A percentile compares a stretch with the other conserved stretches of the same genome.
Evolutionary conservation across 2,888 invertebrate species (phyloP).

Genomic region (Polymixis lichenea): DNA sequence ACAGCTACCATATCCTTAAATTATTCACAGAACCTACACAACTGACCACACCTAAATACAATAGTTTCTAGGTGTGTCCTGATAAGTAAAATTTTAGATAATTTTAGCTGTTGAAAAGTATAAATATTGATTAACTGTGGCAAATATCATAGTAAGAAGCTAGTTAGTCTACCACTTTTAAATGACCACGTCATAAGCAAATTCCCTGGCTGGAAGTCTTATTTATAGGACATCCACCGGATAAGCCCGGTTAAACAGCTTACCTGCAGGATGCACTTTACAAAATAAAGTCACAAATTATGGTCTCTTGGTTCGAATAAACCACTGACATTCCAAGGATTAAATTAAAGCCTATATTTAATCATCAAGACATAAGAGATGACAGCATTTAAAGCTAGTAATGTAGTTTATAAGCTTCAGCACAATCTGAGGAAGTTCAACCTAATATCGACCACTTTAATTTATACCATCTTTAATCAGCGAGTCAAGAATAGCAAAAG

Average conservation of each 20-base stretch:
- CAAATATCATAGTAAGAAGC: neutral
- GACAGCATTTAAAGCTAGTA: neutral
- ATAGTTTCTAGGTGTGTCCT: conserved; percentile 55
- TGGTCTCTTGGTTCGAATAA: neutral
- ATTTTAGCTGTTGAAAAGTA: neutral
- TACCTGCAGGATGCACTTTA: neutral
- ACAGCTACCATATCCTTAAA: conserved; percentile 44
- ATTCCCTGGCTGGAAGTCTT: neutral
- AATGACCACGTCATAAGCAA: neutral
- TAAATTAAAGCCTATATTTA: neutral
- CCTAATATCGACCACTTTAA: neutral
- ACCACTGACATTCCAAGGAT: neutral
- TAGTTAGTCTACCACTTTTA: neutral
- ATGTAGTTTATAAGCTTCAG: neutral
- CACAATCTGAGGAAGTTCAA: neutral
- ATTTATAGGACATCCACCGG: neutral
- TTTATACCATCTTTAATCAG: conserved; percentile 24
- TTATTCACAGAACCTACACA: conserved; percentile 44
- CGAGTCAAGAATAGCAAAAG: conserved; percentile 3
- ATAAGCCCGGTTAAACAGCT: neutral
- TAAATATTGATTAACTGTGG: neutral
- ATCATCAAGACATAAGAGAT: neutral
- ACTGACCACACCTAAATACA: conserved; percentile 50
- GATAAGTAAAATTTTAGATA: conserved; percentile 46
- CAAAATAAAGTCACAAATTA: neutral